Evolutionary conservation across 2,888 invertebrate species (phyloP).

Genomic region (Osmoderma eremita): DNA sequence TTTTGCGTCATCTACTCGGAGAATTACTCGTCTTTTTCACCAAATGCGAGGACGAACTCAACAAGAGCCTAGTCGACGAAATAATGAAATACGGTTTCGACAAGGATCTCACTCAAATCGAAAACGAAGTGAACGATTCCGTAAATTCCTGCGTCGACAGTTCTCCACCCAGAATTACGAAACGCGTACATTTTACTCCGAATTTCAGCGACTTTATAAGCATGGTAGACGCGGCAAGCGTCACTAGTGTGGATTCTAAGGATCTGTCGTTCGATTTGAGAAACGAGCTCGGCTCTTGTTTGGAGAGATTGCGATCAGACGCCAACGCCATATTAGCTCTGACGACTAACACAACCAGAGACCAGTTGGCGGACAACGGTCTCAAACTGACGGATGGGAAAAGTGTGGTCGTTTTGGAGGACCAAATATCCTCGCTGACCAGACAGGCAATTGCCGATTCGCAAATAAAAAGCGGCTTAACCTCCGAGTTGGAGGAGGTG

Average conservation of each 20-base stretch:
- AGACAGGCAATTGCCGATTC: slow-evolving; percentile 56
- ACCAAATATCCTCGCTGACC: slow-evolving; percentile 53
- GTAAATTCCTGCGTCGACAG: slow-evolving; percentile 34
- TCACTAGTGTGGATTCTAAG: slow-evolving; percentile 64
- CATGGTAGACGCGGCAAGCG: slow-evolving; percentile 70
- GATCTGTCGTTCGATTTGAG: slow-evolving; percentile 70
- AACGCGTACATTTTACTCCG: slow-evolving; percentile 78
- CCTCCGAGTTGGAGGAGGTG: slow-evolving; percentile 69
- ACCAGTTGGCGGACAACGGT: slow-evolving; percentile 24
- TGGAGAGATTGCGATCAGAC: slow-evolving; percentile 74
- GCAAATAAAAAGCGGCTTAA: slow-evolving; percentile 61
- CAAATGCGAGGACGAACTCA: slow-evolving; percentile 81
- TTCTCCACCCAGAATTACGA: slow-evolving; percentile 55
- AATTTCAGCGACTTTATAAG: slow-evolving; percentile 71
- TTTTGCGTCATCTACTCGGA: slow-evolving; percentile 73
- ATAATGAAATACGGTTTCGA: slow-evolving; percentile 64
- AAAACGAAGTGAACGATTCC: slow-evolving; percentile 47
- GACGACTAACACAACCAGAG: slow-evolving; percentile 53
- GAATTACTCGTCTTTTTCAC: slow-evolving; percentile 80
- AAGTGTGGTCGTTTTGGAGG: slow-evolving; percentile 47
- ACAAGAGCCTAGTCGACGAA: slow-evolving; percentile 76
- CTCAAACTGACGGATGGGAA: not conserved
- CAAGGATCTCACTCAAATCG: slow-evolving; percentile 51
- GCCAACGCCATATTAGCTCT: slow-evolving; percentile 76
- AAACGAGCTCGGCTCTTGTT: slow-evolving; percentile 74